phyloP scores from a whole-genome alignment of 2,113 vertebrate species.

The Chaetodon auriga region DNA sequence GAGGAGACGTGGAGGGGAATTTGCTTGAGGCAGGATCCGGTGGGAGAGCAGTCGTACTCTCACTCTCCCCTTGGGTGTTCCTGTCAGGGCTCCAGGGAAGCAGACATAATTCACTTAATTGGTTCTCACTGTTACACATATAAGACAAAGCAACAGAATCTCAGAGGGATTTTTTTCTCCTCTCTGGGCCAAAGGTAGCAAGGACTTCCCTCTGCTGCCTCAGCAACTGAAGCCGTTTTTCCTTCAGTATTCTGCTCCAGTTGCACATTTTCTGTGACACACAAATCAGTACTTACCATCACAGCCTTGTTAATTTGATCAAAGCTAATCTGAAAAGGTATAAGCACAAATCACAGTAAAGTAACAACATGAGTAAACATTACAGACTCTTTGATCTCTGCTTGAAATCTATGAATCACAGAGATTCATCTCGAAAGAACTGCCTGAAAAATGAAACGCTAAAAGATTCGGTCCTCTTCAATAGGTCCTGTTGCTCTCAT shows the following conservation, averaged over 20 bases:
- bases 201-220: constrained; percentile 47
- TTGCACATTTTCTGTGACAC: constrained; percentile 6
- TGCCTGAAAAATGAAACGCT: constrained; percentile 8
- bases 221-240: constrained; percentile 21
- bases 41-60: constrained; percentile 45
- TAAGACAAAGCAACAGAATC: constrained; percentile 32
- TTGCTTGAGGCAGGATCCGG: constrained; percentile 27
- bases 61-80: constrained; percentile 69
- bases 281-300: not conserved
- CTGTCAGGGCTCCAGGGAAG: constrained; percentile 69
- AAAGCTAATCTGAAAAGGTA: not conserved
- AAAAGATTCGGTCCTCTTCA: not conserved
- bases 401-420: constrained; percentile 5
- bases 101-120: constrained; percentile 82
- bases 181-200: constrained; percentile 56
- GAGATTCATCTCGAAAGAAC: constrained; percentile 28
- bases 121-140: constrained; percentile 58
- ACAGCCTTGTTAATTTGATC: not conserved
- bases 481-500: not conserved
- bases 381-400: constrained; percentile 11
- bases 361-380: not conserved
- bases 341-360: not conserved
- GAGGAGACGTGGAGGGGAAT: constrained; percentile 10
- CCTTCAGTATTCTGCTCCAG: not conserved
- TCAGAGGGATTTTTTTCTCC: constrained; percentile 32